phyloP scores from a whole-genome alignment of 2,113 vertebrate genomes.

The Numida meleagris region DNA sequence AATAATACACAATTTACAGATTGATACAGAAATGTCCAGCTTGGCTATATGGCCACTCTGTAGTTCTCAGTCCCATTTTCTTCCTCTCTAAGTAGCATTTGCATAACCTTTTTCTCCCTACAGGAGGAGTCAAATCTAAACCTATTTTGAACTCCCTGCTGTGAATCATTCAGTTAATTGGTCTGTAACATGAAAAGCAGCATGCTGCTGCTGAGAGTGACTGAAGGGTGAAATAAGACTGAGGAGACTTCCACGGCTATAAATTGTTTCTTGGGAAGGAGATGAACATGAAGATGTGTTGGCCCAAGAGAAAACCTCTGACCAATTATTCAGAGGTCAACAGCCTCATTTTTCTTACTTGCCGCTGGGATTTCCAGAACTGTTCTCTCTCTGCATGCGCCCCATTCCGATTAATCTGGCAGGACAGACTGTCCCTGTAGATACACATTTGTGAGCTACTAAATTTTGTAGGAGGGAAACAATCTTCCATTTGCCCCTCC shows the following conservation, averaged over 20 bases:
- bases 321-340: constrained; percentile 54
- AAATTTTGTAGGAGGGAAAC: neutral
- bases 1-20: neutral
- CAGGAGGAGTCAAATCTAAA: constrained; percentile 47
- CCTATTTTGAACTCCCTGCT: constrained; percentile 56
- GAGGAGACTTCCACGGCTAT: constrained; percentile 47
- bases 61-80: constrained; percentile 3
- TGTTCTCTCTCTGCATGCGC: neutral
- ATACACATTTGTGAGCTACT: constrained; percentile 4
- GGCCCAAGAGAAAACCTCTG: constrained; percentile 16
- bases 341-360: constrained; percentile 38
- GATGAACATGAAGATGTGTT: constrained; percentile 44
- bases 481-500: constrained; percentile 5
- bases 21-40: neutral
- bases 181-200: constrained; percentile 64
- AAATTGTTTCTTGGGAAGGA: constrained; percentile 61
- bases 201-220: constrained; percentile 60
- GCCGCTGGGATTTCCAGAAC: constrained; percentile 27
- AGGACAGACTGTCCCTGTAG: neutral
- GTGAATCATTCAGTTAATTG: constrained; percentile 71
- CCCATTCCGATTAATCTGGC: neutral
- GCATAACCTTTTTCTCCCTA: constrained; percentile 12
- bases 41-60: neutral
- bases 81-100: neutral
- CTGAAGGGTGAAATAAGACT: constrained; percentile 65